Evolutionary conservation across 2,797 vertebrate genomes (phyloP).

Genomic region (Fistularia tabacaria): DNA sequence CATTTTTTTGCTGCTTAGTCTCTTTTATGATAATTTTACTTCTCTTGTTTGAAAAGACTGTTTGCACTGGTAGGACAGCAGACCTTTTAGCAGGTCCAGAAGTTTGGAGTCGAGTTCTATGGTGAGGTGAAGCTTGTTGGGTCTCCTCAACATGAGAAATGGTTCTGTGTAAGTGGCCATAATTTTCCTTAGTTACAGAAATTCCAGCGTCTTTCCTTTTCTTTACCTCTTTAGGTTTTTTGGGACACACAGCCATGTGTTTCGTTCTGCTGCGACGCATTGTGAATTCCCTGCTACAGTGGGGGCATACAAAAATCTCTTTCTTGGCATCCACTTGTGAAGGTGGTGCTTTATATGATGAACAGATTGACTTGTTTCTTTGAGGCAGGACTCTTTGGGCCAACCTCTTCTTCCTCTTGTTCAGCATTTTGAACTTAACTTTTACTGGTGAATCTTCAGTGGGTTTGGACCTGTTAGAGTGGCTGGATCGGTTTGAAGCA

Average conservation of each 20-base stretch:
- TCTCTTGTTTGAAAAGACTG: conserved; percentile 73
- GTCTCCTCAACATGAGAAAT: conserved; percentile 76
- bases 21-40: conserved; percentile 72
- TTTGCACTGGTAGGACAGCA: conserved; percentile 62
- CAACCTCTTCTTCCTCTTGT: conserved; percentile 88
- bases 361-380: conserved; percentile 79
- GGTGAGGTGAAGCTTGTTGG: conserved; percentile 73
- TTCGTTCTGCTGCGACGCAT: conserved; percentile 94
- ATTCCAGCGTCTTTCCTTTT: conserved; percentile 78
- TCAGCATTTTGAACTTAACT: conserved; percentile 83
- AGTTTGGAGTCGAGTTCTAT: conserved; percentile 75
- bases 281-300: conserved; percentile 91
- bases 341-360: conserved; percentile 71
- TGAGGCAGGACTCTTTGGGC: conserved; percentile 89
- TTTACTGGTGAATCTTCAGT: conserved; percentile 83
- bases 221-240: conserved; percentile 84
- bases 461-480: conserved; percentile 83
- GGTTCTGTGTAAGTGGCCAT: conserved; percentile 73
- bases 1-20: conserved; percentile 54
- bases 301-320: conserved; percentile 85
- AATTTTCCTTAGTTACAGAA: conserved; percentile 76
- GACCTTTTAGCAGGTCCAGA: conserved; percentile 61
- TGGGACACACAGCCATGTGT: conserved; percentile 90
- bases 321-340: conserved; percentile 58
- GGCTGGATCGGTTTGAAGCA: conserved; percentile 81